Evolutionary conservation across 2,888 invertebrate genomes (phyloP), one percentile per base, ranked within the genome.

Genomic region (Caenorhabditis sp.): DNA sequence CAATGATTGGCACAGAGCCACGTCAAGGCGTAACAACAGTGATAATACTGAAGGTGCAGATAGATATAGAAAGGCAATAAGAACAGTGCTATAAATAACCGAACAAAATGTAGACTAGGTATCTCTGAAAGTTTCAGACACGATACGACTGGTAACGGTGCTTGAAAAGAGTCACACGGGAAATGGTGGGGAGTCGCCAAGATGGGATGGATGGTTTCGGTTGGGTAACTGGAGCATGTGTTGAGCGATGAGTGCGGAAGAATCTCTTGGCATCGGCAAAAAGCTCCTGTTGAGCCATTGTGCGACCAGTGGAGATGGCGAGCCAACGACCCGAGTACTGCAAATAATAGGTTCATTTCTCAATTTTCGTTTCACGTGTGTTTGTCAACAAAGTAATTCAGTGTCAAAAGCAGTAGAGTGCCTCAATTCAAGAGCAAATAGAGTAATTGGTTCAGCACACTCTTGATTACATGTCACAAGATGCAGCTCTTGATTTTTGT

Each of bases 271-370:
- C 80, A 40, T 80, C 74, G 15, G 70, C 13, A 20, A 76, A 53
- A 11, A 80, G 61, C 50, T 76, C 74, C 24, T 65, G 64, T 47
- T 80, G 80, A 22, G 69, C 80, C 1, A 44, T 58, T 24, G 80
- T 76, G 20, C 69, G 69, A 4, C 80, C 80, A 24, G 80, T 80
- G 18, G 80, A 74, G 13, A 80, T 64, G 58, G 70, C 80, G 22
- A 70, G 55, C 80, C 80, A 80, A 37, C 74, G 80, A 64, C 69
- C 76, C 44, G 74, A 74, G 70, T 80, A 74, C 80, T 80, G 80
- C 68, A 80, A 80, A 80, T 18, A 71, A 22, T 58, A 18, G 40
- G 20, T 51, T 56, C 56, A 47, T 44, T 58, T 68, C 35, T n/a
- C 56, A 35, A 18, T 69, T 70, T 69, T 20, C 32, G 9, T 9